phyloP scores from a whole-genome alignment of 2,888 invertebrate species.

The Dusona sp. region DNA sequence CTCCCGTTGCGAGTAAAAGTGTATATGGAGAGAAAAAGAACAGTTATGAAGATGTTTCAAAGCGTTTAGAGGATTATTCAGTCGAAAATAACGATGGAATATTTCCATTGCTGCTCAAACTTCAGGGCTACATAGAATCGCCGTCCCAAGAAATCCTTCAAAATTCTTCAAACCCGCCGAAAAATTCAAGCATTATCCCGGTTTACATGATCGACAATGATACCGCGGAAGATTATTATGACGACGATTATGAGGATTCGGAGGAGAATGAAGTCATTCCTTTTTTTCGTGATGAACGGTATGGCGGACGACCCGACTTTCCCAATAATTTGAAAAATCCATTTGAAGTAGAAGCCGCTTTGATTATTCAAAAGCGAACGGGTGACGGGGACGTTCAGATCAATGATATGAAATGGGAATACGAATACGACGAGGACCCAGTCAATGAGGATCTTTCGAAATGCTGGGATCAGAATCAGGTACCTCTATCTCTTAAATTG shows the following conservation, averaged over 20 bases:
- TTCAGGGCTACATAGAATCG: constrained; percentile 61
- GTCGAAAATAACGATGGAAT: constrained; percentile 39
- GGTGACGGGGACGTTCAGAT: constrained; percentile 34
- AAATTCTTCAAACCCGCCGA: background rate
- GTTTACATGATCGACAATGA: constrained; percentile 45
- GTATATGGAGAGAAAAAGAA: background rate
- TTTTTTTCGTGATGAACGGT: constrained; percentile 49
- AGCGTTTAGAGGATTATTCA: constrained; percentile 8
- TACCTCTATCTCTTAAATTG: background rate
- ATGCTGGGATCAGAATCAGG: constrained; percentile 24
- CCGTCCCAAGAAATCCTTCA: constrained; percentile 10
- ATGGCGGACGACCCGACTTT: constrained; percentile 45
- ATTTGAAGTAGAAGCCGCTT: constrained; percentile 40
- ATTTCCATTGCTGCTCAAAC: constrained; percentile 55
- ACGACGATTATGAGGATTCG: background rate
- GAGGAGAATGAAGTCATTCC: constrained; percentile 24
- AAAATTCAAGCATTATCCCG: constrained; percentile 47
- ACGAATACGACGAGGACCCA: constrained; percentile 43
- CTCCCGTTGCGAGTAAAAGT: constrained; percentile 1
- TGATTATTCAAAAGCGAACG: constrained; percentile 38
- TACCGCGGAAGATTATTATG: constrained; percentile 7
- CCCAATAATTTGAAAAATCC: constrained; percentile 47
- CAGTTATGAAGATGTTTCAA: background rate
- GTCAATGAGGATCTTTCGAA: constrained; percentile 11
- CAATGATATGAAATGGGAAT: constrained; percentile 51